These are phyloP conservation scores for Melanostoma scalare DNA, from an alignment of 2,888 invertebrate species.

Conservation along the genomic window DNA sequence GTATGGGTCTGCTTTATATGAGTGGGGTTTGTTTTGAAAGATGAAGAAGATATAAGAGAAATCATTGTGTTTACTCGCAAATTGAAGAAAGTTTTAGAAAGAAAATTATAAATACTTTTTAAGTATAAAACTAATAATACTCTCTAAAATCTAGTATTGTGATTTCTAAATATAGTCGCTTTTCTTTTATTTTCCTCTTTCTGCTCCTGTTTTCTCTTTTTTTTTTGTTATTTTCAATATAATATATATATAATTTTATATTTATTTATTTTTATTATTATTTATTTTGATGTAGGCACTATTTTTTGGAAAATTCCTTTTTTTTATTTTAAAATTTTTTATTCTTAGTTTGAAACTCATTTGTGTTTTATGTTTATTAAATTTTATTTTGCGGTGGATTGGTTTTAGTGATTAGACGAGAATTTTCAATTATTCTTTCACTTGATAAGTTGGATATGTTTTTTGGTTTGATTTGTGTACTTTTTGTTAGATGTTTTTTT, in stretches of 20 bases:
- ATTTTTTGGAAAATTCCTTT: constrained; percentile 70
- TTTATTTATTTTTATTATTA: constrained; percentile 55
- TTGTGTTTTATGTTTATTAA: constrained; percentile 41
- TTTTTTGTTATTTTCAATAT: constrained; percentile 52
- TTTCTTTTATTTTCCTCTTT: constrained; percentile 41
- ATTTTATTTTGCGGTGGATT: constrained; percentile 71
- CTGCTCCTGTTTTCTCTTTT: constrained; percentile 21
- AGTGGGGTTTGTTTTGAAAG: background rate
- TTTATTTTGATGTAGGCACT: constrained; percentile 71
- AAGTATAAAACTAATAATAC: constrained; percentile 73
- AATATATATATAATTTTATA: constrained; percentile 59
- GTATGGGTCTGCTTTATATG: constrained; percentile 8
- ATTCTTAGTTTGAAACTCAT: constrained; percentile 63
- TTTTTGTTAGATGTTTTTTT: constrained; percentile 46
- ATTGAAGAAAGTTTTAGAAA: constrained; percentile 60
- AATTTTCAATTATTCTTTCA: constrained; percentile 42
- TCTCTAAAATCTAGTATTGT: constrained; percentile 71
- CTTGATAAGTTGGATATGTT: constrained; percentile 61
- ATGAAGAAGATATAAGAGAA: constrained; percentile 21
- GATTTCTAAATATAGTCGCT: constrained; percentile 42
- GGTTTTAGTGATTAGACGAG: constrained; percentile 62
- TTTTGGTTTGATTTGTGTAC: constrained; percentile 62
- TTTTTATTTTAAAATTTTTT: constrained; percentile 13
- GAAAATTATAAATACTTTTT: constrained; percentile 67
- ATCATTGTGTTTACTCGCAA: constrained; percentile 41